These are phyloP conservation scores for Anniella stebbinsi DNA, from an alignment of 2,797 vertebrate species.

Conservation along the genomic window DNA sequence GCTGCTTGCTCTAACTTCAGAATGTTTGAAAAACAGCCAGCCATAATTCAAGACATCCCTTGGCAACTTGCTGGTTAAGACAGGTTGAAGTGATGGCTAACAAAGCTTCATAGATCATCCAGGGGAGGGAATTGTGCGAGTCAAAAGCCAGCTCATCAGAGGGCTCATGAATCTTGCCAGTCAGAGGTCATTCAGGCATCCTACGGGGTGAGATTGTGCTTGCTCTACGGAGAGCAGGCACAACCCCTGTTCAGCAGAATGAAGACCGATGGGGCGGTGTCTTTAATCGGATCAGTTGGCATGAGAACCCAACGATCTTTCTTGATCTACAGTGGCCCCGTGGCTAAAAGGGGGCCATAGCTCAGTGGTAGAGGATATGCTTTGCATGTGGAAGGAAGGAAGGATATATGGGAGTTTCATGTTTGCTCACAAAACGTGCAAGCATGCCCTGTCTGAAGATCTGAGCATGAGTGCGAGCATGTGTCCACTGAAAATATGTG, in stretches of 20 bases:
- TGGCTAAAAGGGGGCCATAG: neutral
- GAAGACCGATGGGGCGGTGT: neutral
- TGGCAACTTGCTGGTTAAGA: neutral
- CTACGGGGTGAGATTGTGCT: neutral
- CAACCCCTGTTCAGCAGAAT: neutral
- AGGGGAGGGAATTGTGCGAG: neutral
- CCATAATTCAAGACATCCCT: slow-evolving; percentile 31
- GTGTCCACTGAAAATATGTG: no score
- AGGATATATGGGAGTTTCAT: no score
- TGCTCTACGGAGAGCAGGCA: neutral
- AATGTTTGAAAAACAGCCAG: slow-evolving; percentile 26
- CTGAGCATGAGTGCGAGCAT: no score
- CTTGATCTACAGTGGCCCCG: neutral
- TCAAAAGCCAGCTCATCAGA: neutral
- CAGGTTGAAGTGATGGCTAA: neutral
- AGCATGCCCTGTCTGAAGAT: no score
- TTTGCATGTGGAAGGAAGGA: neutral
- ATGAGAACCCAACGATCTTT: neutral
- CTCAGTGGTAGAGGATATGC: neutral
- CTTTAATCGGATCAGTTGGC: neutral
- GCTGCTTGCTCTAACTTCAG: slow-evolving; percentile 14
- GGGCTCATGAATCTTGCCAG: neutral
- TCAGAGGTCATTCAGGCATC: neutral
- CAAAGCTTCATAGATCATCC: slow-evolving; percentile 10
- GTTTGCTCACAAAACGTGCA: no score